Percentiles rank a stretch among this genome's conserved stretches.
These are phyloP conservation scores for Crossocerus cetratus DNA, from an alignment of 2,888 invertebrate genomes.

Conservation along the genomic window DNA sequence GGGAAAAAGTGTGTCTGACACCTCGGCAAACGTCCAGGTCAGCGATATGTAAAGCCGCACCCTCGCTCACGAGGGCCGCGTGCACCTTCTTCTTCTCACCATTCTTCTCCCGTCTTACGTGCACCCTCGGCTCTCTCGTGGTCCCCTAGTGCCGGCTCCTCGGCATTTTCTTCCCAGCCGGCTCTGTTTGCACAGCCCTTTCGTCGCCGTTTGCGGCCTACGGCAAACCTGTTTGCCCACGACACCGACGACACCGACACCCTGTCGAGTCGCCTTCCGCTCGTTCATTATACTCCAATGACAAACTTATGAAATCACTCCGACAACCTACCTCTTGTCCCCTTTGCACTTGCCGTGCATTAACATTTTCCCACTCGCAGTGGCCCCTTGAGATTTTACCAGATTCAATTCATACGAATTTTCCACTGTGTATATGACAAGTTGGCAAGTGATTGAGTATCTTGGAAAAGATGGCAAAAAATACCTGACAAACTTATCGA, in stretches of 20 bases:
- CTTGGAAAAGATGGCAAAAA: no score
- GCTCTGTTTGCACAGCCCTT: conserved; percentile 45
- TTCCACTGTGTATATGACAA: no score
- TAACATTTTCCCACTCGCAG: no score
- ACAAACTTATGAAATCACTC: conserved; percentile 40
- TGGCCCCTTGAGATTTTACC: no score
- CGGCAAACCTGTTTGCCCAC: conserved; percentile 39
- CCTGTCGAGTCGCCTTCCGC: conserved; percentile 2
- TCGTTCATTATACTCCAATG: conserved; percentile 46
- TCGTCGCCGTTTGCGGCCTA: conserved; percentile 32
- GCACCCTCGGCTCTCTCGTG: not conserved
- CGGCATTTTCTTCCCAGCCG: conserved; percentile 14
- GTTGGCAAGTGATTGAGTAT: no score
- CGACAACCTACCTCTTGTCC: conserved; percentile 3
- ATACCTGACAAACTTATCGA: no score
- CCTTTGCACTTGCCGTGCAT: not conserved
- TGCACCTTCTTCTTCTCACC: not conserved
- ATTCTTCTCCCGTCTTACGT: conserved; percentile 2
- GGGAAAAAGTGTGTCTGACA: conserved; percentile 7
- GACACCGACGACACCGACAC: conserved; percentile 21
- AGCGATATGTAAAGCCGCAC: conserved; percentile 42
- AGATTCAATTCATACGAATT: no score
- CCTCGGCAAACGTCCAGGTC: conserved; percentile 28
- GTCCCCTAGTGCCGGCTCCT: not conserved
- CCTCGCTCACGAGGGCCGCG: not conserved